Percentiles rank a stretch among this genome's conserved stretches.
phyloP scores from a whole-genome alignment of 2,797 vertebrate genomes.

The Ptychadena robeensis region DNA sequence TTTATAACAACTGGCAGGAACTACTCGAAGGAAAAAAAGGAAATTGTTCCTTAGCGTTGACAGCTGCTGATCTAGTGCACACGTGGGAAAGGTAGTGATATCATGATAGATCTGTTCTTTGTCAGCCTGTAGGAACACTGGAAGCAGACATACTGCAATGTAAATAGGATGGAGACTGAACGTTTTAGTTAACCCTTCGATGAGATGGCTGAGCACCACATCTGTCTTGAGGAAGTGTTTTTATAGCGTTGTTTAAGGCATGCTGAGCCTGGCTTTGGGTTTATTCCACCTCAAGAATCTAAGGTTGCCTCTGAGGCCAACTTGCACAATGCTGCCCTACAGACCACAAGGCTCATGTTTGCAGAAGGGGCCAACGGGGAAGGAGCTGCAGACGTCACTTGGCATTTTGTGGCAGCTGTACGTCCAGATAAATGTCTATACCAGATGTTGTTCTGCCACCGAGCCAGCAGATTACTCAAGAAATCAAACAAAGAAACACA shows the following conservation, averaged over 20 bases:
- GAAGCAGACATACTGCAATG: conserved; percentile 21
- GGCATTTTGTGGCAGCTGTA: conserved; percentile 15
- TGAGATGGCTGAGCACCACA: not conserved
- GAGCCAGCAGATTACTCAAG: conserved; percentile 9
- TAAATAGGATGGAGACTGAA: not conserved
- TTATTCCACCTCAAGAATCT: not conserved
- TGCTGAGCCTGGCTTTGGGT: not conserved
- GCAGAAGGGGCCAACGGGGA: not conserved
- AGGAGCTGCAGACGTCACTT: conserved; percentile 9
- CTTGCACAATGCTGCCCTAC: not conserved
- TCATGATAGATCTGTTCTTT: conserved; percentile 49
- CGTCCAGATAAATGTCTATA: conserved; percentile 7
- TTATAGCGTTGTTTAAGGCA: not conserved
- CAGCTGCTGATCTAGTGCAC: conserved; percentile 51
- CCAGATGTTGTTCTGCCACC: conserved; percentile 39
- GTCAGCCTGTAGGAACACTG: conserved; percentile 32
- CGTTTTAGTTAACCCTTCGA: conserved; percentile 4
- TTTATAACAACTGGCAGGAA: conserved; percentile 51
- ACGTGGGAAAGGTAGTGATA: conserved; percentile 51
- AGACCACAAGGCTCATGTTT: conserved; percentile 21
- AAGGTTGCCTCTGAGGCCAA: conserved; percentile 10
- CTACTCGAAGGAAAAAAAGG: conserved; percentile 38
- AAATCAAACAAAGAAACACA: conserved; percentile 31
- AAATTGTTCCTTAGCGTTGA: conserved; percentile 41
- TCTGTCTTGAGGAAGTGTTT: not conserved